These are phyloP conservation scores for Ellobius talpinus DNA, from an alignment of 2,113 vertebrate genomes.

Conservation along the genomic window DNA sequence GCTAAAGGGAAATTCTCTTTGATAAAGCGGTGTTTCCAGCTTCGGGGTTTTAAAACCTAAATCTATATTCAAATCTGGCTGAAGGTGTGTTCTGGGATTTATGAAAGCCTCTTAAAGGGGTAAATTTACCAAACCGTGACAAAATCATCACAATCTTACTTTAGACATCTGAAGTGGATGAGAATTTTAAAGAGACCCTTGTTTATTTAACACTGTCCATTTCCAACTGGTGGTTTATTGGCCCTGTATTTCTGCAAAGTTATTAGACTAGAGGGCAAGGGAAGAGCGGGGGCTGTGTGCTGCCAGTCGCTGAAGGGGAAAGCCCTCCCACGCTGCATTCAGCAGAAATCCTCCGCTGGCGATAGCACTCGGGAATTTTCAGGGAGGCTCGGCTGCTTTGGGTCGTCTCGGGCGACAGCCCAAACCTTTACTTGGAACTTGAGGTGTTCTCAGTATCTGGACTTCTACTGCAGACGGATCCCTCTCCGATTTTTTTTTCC, in stretches of 20 bases:
- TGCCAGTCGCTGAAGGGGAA: conserved; percentile 13
- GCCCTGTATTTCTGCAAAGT: conserved; percentile 81
- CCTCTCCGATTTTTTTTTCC: background rate
- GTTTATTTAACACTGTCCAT: conserved; percentile 90
- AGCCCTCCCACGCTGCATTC: conserved; percentile 45
- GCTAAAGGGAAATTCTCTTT: conserved; percentile 91
- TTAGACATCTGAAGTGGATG: conserved; percentile 92
- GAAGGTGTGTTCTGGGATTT: conserved; percentile 96
- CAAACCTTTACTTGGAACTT: background rate
- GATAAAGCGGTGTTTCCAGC: conserved; percentile 90
- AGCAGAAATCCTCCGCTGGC: background rate
- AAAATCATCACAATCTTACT: conserved; percentile 97
- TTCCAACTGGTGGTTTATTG: conserved; percentile 86
- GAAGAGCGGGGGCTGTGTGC: conserved; percentile 48
- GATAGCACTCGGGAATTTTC: background rate
- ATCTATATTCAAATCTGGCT: conserved; percentile 99
- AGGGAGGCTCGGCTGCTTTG: background rate
- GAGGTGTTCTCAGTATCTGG: background rate
- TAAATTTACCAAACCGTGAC: conserved; percentile 99
- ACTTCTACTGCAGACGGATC: background rate
- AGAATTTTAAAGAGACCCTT: conserved; percentile 92
- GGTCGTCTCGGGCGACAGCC: background rate
- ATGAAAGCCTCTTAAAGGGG: conserved; percentile 99
- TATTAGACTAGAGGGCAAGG: conserved; percentile 73
- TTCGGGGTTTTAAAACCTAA: conserved; percentile 97